A percentile compares a stretch with the other conserved stretches of the same genome.
phyloP scores from a whole-genome alignment of 1,140 invertebrate species.

The Conus betulinus region DNA sequence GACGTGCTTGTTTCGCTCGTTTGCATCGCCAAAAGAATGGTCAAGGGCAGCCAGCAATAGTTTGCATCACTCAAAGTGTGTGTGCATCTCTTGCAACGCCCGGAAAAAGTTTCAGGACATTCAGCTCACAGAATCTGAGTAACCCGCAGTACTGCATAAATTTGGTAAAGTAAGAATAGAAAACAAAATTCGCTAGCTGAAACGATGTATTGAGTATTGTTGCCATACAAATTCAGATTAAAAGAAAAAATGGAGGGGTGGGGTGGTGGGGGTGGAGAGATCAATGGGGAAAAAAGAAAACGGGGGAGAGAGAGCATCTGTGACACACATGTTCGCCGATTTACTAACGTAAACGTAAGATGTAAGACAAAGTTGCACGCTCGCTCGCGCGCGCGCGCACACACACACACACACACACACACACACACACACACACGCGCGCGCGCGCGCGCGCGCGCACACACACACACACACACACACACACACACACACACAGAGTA shows the following conservation, averaged over 20 bases:
- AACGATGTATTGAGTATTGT: too few relatives aligned
- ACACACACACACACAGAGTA: too few relatives aligned
- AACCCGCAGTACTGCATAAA: conserved; percentile 9
- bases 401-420: conserved; percentile 24
- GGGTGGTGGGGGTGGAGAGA: too few relatives aligned
- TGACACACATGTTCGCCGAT: too few relatives aligned
- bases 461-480: too few relatives aligned
- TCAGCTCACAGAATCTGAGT: background rate
- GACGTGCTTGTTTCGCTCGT: background rate
- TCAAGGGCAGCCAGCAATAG: background rate
- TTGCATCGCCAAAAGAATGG: background rate
- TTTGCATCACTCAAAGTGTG: background rate
- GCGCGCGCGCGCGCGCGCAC: too few relatives aligned
- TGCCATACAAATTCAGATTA: too few relatives aligned
- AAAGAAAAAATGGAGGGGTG: too few relatives aligned
- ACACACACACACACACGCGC: too few relatives aligned
- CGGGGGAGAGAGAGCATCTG: too few relatives aligned
- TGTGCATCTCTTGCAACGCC: background rate
- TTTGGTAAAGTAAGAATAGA: background rate
- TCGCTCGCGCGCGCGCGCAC: background rate
- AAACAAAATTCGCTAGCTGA: background rate
- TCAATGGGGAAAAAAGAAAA: too few relatives aligned
- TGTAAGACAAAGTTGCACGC: background rate
- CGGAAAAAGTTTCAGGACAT: background rate
- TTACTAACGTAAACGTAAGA: background rate